Percentiles rank a stretch among this genome's conserved stretches.
Evolutionary conservation across 92 coral and sea anemone genomes (phyloP).

Genomic region (Actinostola sp.): DNA sequence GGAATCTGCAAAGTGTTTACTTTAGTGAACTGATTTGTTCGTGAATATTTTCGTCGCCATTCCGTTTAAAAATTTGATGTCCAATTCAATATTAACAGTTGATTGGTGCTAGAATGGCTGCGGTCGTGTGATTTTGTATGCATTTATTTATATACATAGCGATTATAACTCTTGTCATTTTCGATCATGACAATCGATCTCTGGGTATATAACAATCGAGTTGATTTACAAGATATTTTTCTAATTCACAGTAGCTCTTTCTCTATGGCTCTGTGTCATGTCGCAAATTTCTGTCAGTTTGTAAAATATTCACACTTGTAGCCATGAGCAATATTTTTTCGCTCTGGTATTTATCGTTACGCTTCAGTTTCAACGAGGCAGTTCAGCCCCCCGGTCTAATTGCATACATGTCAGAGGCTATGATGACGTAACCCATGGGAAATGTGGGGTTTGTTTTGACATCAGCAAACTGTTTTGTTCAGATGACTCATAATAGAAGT

Average conservation of each 20-base stretch:
- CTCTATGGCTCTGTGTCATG: too few relatives aligned
- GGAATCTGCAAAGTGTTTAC: not conserved
- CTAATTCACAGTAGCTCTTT: too few relatives aligned
- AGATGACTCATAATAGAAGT: not conserved
- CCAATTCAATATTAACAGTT: not conserved
- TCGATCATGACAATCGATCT: not conserved
- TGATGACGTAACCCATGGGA: not conserved
- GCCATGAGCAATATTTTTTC: not conserved
- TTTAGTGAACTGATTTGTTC: not conserved
- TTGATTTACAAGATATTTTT: too few relatives aligned
- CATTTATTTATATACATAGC: not conserved
- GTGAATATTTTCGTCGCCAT: not conserved
- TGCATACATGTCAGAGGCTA: not conserved
- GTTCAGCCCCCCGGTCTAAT: not conserved
- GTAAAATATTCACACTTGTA: too few relatives aligned
- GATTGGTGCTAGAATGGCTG: not conserved
- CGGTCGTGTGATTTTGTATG: conserved; percentile 6
- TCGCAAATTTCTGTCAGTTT: too few relatives aligned
- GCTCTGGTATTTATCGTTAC: not conserved
- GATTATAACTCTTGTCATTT: not conserved
- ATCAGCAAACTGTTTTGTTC: not conserved
- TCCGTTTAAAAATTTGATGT: not conserved
- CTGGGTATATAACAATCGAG: not conserved
- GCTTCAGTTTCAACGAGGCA: not conserved
- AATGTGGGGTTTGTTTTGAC: not conserved